A percentile compares a stretch with the other conserved stretches of the same genome.
Conservation (phyloP, 2,113 vertebrate species). For the Mesocricetus auratus region DNA sequence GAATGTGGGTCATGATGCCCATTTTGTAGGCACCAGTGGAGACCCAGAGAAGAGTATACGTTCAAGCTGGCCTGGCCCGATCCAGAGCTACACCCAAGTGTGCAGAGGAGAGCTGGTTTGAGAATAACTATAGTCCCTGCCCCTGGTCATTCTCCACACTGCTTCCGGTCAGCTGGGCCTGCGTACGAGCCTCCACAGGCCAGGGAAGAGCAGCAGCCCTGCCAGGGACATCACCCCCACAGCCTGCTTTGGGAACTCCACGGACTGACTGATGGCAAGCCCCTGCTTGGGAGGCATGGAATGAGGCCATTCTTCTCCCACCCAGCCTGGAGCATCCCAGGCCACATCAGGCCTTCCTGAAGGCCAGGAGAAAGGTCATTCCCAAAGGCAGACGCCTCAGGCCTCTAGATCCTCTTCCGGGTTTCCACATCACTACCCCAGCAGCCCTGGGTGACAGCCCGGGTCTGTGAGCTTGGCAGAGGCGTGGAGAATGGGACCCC, state of each 20-base stretch:
- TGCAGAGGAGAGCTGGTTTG: not conserved
- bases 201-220: not conserved
- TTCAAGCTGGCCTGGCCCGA: not conserved
- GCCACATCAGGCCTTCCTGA: conserved; percentile 24
- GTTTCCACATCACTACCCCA: not conserved
- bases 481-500: not conserved
- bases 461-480: not conserved
- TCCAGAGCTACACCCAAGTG: conserved; percentile 19
- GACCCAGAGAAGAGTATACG: not conserved
- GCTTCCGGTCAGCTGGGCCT: not conserved
- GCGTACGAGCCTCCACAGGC: not conserved
- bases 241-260: not conserved
- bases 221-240: not conserved
- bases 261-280: conserved; percentile 16
- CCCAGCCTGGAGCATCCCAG: not conserved
- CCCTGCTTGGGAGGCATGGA: not conserved
- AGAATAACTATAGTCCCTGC: not conserved
- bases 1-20: not conserved
- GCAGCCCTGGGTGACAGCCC: not conserved
- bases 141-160: fast-evolving
- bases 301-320: not conserved
- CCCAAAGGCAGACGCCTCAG: fast-evolving
- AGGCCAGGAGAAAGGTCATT: not conserved
- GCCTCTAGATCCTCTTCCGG: not conserved
- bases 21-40: not conserved